phyloP scores from a whole-genome alignment of 2,888 invertebrate genomes.

The Drosophila histrio region DNA sequence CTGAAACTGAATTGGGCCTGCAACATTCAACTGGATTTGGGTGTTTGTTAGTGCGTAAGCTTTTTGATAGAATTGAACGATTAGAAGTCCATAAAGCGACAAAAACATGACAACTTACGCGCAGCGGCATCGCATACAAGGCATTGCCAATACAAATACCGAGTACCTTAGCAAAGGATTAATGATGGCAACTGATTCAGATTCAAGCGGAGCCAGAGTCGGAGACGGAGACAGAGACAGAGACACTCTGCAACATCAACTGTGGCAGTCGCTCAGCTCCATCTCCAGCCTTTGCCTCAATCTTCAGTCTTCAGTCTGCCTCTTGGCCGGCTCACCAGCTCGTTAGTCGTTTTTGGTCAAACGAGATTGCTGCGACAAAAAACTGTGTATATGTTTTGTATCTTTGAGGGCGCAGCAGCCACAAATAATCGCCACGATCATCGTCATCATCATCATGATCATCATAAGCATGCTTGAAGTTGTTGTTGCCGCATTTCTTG shows the following conservation, averaged over 20 bases:
- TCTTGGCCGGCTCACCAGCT: slow-evolving; percentile 70
- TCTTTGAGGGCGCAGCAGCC: slow-evolving; percentile 59
- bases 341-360: slow-evolving; percentile 81
- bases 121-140: slow-evolving; percentile 57
- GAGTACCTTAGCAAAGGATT: slow-evolving; percentile 72
- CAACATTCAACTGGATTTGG: slow-evolving; percentile 64
- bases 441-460: slow-evolving; percentile 44
- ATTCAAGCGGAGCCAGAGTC: slow-evolving; percentile 26
- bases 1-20: slow-evolving; percentile 65
- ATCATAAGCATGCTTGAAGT: slow-evolving; percentile 39
- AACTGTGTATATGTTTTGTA: slow-evolving; percentile 54
- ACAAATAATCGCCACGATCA: slow-evolving; percentile 76
- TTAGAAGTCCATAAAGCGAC: slow-evolving; percentile 85
- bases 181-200: slow-evolving; percentile 76
- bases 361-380: slow-evolving; percentile 68
- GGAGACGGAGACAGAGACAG: slow-evolving; percentile 2
- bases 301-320: not conserved
- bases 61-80: slow-evolving; percentile 85
- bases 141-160: slow-evolving; percentile 31
- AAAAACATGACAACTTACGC: slow-evolving; percentile 84
- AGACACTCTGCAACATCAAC: slow-evolving; percentile 56
- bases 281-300: slow-evolving; percentile 23
- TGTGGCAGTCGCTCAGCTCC: slow-evolving; percentile 75
- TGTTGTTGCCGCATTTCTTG: slow-evolving; percentile 62
- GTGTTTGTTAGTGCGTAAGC: slow-evolving; percentile 84